Percentiles rank a stretch among this genome's conserved stretches.
phyloP scores from a whole-genome alignment of 92 coral and sea anemone species.

The Epizoanthus ramosus region DNA sequence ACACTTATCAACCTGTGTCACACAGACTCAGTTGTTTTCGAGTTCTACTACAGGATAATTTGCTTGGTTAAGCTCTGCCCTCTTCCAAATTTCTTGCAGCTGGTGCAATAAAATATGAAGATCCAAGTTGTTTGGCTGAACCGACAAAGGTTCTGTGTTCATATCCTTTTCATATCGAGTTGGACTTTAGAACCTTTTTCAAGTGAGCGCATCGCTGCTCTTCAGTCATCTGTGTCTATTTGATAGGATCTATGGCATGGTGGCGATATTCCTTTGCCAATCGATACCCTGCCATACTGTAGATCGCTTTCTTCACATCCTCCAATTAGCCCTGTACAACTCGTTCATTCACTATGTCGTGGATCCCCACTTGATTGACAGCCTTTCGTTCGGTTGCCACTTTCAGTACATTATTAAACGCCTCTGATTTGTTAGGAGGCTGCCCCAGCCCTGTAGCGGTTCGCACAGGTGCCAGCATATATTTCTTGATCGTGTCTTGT shows the following conservation, averaged over 20 bases:
- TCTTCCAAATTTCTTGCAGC: slow-evolving; percentile 30
- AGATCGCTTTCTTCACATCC: slow-evolving; percentile 30
- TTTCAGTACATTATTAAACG: slow-evolving; percentile 4
- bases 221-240: slow-evolving; percentile 22
- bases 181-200: slow-evolving; percentile 1
- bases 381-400: slow-evolving; percentile 8
- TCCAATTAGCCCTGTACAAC: slow-evolving; percentile 9
- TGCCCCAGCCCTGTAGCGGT: neutral
- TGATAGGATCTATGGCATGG: too few relatives aligned
- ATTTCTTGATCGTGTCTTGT: neutral
- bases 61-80: slow-evolving; percentile 16
- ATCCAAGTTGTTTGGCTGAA: slow-evolving; percentile 15
- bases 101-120: neutral
- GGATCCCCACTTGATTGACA: neutral
- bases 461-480: slow-evolving; percentile 2
- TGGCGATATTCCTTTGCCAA: slow-evolving; percentile 15
- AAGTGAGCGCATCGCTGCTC: neutral
- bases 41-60: slow-evolving; percentile 4
- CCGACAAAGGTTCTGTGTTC: neutral
- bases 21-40: slow-evolving; percentile 4
- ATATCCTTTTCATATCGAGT: neutral
- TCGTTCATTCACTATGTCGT: slow-evolving; percentile 24
- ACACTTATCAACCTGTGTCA: too few relatives aligned
- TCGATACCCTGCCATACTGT: slow-evolving; percentile 38
- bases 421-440: slow-evolving; percentile 4